Evolutionary conservation across 2,888 invertebrate species (phyloP), one percentile per base, ranked within the genome.

Genomic region (Ormyrus rosae): DNA sequence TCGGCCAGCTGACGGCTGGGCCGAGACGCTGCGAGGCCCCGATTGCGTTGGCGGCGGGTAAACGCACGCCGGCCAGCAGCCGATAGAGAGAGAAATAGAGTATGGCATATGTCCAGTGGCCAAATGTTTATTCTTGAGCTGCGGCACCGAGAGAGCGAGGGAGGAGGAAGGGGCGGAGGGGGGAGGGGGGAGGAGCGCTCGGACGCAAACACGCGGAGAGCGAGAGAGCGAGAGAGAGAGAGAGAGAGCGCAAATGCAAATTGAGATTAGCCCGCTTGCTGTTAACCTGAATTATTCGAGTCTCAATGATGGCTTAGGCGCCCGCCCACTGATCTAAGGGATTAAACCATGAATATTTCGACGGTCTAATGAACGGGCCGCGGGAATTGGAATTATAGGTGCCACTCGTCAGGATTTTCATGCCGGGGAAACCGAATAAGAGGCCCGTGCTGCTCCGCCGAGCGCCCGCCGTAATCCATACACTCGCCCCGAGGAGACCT

Each of bases 281-380:
- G 90, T 90, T 90, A 90, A 90, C 90, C 88, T 90, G 90, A 90
- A 90, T 90, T 90, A 90, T 90, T 90, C 90, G 90, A 90, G 89
- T 90, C 90, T 90, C 90, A 90, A 90, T 90, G 90, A 90, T 89
- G 89, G 90, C 90, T 90, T 90, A 90, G 89, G 87, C 86, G 86
- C 86, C 87, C 85, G 86, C 86, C 87, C 88, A 88, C 89, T 90
- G 90, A 90, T 90, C 89, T 90, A 88, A 88, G 89, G 90, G 90
- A 90, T 90, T 90, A 90, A 87, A 86, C 87, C 86, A 87, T 88
- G 89, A 90, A 90, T 90, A 90, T 90, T 88, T 88, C 88, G 86
- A 86, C 82, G 86, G 86, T 86, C 86, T 89, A 90, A 90, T 89
- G 89, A 90, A 90, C 89, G 87, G 71, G 71, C 34, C 68, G 56